Base-by-base conservation (phyloP, 1,140 invertebrate genomes). In the Ditylenchus dipsaci region DNA sequence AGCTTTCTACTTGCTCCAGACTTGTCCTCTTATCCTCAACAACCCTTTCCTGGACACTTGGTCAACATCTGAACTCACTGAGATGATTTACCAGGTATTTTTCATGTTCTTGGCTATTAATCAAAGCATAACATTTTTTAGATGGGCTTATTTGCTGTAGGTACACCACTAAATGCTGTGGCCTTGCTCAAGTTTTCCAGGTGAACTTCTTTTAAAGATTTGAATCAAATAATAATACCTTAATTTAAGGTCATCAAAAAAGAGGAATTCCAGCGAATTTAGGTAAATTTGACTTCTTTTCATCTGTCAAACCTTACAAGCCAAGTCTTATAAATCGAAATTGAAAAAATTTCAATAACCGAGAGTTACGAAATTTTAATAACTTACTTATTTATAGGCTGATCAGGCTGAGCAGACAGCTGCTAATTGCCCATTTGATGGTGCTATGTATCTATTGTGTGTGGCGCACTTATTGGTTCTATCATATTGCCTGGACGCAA, bases 401-500 rank as follows among this genome's bases (percentile, higher is more conserved):
- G 30, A 68, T 79, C 1, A 60, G 68, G 9, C 68, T 79, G 8
- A 76, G 71, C 19, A 53, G 78, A 47, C 78, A 79, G 58, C 58
- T 79, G 11, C 60, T 79, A 13, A 78, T 79, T 45, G 78, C 78
- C 23, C 78, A 79, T 69, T 49, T 79, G 19, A 74, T 80, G 76
- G 78, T 71, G 11, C 63, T 79, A n/a, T 68, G 68, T 57, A 73
- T 79, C 29, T 79, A 79, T 57, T 80, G 78, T 61, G 56, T 80
- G 11, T 79, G 78, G 78, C 64, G 78, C 61, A 79, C 76, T 45
- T 75, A 78, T 33, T 79, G 78, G 78, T 69, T 79, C 29, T 76
- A 67, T 29, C 80, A 76, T 47, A 78, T 80, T 59, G 63, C 71
- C 19, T 79, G 78, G 78, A 76, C 67, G 17, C 73, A 73, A 65